A percentile compares a stretch with the other conserved stretches of the same genome.
Conservation (phyloP, 2,888 invertebrate species). For the Adelphocoris suturalis region DNA sequence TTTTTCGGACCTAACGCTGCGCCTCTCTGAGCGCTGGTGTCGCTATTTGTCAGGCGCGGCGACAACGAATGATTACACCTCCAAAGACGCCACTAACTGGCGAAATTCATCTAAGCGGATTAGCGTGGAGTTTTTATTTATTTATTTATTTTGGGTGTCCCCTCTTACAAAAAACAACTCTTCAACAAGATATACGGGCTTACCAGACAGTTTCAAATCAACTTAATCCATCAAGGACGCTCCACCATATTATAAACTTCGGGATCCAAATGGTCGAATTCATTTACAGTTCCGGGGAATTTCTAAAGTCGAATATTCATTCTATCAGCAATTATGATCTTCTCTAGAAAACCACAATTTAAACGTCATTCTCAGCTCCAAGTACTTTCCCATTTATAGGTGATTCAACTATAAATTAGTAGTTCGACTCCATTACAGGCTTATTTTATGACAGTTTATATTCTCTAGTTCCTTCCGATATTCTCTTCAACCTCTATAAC, state of each 20-base stretch:
- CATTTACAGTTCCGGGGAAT: too few relatives aligned
- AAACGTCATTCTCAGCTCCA: too few relatives aligned
- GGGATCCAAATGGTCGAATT: not conserved
- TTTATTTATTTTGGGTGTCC: not conserved
- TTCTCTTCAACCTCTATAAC: too few relatives aligned
- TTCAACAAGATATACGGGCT: not conserved
- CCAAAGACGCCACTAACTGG: conserved; percentile 61
- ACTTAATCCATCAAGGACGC: conserved; percentile 42
- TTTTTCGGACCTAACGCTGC: conserved; percentile 2
- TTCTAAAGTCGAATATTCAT: too few relatives aligned
- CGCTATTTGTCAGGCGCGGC: conserved; percentile 57
- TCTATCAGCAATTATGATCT: too few relatives aligned
- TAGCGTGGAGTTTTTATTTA: conserved; percentile 16
- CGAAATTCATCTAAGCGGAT: conserved; percentile 67
- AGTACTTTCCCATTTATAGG: too few relatives aligned
- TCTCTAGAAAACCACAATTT: too few relatives aligned
- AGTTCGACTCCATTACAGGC: too few relatives aligned
- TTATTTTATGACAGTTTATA: too few relatives aligned
- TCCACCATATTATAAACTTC: not conserved
- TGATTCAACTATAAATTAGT: too few relatives aligned
- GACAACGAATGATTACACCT: conserved; percentile 59
- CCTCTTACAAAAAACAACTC: conserved; percentile 28
- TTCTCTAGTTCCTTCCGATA: too few relatives aligned
- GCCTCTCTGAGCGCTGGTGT: conserved; percentile 3
- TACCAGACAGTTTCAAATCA: conserved; percentile 36